phyloP scores from a whole-genome alignment of 2,888 invertebrate genomes.

The Parnassius smintheus region DNA sequence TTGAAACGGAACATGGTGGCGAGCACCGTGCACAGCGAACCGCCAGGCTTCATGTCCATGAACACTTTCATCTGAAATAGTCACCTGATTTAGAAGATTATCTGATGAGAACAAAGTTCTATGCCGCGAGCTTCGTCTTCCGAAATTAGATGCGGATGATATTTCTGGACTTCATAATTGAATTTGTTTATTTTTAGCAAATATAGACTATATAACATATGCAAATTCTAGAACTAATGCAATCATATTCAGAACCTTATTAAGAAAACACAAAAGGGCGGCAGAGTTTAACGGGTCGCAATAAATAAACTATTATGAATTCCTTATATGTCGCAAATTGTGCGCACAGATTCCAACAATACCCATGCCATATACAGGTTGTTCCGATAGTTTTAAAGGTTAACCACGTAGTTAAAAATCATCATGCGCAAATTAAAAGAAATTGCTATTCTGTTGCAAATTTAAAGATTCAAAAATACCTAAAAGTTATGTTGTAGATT shows the following conservation, averaged over 20 bases:
- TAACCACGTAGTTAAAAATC: background rate
- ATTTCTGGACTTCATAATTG: too few relatives aligned
- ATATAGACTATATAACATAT: too few relatives aligned
- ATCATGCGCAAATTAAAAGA: background rate
- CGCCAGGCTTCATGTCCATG: conserved; percentile 96
- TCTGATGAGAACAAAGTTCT: too few relatives aligned
- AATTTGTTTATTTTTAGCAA: too few relatives aligned
- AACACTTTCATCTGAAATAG: conserved; percentile 92
- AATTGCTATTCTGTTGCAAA: background rate
- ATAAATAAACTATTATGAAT: conserved; percentile 10
- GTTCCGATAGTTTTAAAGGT: background rate
- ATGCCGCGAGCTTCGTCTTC: too few relatives aligned
- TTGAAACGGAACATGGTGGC: conserved; percentile 97
- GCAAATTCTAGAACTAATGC: background rate
- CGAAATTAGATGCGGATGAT: too few relatives aligned
- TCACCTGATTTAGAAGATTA: background rate
- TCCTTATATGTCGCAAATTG: conserved; percentile 6
- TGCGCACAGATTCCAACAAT: background rate
- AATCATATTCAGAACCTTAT: background rate
- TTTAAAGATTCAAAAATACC: too few relatives aligned
- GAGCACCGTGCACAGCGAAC: conserved; percentile 95
- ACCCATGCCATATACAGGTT: background rate
- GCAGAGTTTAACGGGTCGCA: background rate
- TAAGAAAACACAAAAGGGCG: background rate
- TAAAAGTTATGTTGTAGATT: too few relatives aligned